A percentile compares a stretch with the other conserved stretches of the same genome.
These are phyloP conservation scores for Molossus alvarezi DNA, from an alignment of 2,797 vertebrate genomes.

Conservation along the genomic window DNA sequence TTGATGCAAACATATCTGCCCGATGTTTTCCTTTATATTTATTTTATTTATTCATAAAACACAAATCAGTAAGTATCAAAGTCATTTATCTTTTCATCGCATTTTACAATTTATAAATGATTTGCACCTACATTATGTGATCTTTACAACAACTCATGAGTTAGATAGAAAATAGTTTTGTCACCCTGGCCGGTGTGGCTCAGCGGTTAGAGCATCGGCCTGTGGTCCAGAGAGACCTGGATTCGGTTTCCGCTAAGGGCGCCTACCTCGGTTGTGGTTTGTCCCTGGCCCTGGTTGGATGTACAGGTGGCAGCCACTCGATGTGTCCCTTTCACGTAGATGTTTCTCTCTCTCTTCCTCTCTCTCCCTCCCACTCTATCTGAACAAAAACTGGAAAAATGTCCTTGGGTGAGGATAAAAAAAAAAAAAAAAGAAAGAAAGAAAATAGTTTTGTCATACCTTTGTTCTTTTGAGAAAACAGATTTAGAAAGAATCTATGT, in stretches of 20 bases:
- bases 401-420: too few relatives aligned
- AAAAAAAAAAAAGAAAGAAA: too few relatives aligned
- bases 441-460: background rate
- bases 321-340: too few relatives aligned
- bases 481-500: background rate
- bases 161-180: constrained; percentile 7
- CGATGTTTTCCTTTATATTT: background rate
- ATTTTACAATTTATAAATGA: constrained; percentile 42
- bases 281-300: too few relatives aligned
- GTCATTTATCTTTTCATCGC: background rate
- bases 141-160: background rate
- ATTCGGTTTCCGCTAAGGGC: too few relatives aligned
- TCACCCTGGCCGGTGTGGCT: background rate
- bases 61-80: constrained; percentile 42
- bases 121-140: background rate
- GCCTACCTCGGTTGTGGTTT: too few relatives aligned
- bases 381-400: too few relatives aligned
- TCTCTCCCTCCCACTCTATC: too few relatives aligned
- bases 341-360: too few relatives aligned
- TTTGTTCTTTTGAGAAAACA: constrained; percentile 15
- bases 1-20: background rate
- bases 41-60: constrained; percentile 52
- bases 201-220: too few relatives aligned
- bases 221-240: too few relatives aligned
- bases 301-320: too few relatives aligned